A percentile compares a stretch with the other conserved stretches of the same genome.
Conservation (phyloP, 1,140 invertebrate species). For the Wasmannia auropunctata region DNA sequence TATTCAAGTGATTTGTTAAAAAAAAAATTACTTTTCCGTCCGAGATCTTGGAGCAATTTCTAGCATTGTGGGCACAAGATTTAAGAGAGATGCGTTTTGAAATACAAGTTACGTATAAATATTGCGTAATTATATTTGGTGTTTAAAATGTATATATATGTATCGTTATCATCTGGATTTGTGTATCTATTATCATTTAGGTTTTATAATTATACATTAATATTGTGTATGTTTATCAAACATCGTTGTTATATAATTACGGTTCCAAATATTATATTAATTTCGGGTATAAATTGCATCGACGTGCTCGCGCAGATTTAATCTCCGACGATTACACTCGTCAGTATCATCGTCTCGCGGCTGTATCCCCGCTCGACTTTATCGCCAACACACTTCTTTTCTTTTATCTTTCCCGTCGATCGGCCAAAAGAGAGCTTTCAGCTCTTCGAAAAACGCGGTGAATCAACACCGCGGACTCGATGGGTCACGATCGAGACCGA, state of each 20-base stretch:
- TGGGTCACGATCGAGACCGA: constrained; percentile 67
- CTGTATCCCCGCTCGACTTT: constrained; percentile 19
- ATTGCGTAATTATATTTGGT: too few relatives aligned
- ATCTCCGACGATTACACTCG: constrained; percentile 21
- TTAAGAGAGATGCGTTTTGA: too few relatives aligned
- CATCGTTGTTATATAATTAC: not conserved
- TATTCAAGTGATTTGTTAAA: too few relatives aligned
- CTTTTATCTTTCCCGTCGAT: constrained; percentile 53
- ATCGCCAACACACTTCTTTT: constrained; percentile 8
- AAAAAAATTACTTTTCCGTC: too few relatives aligned
- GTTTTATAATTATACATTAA: too few relatives aligned
- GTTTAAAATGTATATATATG: too few relatives aligned
- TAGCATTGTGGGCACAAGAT: too few relatives aligned
- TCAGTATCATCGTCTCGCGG: not conserved
- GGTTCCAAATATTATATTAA: not conserved
- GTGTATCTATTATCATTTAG: too few relatives aligned
- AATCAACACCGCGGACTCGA: constrained; percentile 67
- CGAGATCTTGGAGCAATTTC: too few relatives aligned
- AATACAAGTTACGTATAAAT: too few relatives aligned
- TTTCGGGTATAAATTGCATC: not conserved
- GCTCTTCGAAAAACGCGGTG: constrained; percentile 49
- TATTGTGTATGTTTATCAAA: too few relatives aligned
- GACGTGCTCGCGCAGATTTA: not conserved
- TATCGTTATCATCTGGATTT: too few relatives aligned
- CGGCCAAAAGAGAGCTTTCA: constrained; percentile 61